Evolutionary conservation across 2,797 vertebrate genomes (phyloP).

Genomic region (Dendrocincla fuliginosa): DNA sequence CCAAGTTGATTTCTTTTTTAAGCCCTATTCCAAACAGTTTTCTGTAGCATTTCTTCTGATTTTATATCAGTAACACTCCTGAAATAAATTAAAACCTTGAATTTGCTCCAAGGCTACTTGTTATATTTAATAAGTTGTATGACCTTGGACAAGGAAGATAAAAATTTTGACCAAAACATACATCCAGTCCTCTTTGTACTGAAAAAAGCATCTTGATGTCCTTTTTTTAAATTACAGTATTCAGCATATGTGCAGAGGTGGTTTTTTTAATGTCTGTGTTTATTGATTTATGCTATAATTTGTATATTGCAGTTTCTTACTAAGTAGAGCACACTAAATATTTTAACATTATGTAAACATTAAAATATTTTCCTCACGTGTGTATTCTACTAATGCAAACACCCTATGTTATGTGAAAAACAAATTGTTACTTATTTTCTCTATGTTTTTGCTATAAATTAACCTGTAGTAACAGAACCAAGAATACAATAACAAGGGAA

Average conservation of each 20-base stretch:
- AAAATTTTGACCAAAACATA: neutral
- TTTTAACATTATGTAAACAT: neutral
- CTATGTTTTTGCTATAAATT: neutral
- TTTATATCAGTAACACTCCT: neutral
- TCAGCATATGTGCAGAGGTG: neutral
- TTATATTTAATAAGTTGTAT: neutral
- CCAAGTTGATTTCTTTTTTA: neutral
- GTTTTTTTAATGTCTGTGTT: neutral
- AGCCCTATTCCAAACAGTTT: neutral
- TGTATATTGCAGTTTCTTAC: neutral
- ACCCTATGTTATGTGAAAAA: neutral
- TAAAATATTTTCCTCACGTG: neutral
- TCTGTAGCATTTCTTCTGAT: neutral
- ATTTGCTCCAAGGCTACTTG: neutral
- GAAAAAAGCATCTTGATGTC: neutral
- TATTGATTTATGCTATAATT: neutral
- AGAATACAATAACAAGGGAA: neutral
- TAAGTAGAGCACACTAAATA: neutral
- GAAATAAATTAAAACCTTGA: constrained; percentile 36
- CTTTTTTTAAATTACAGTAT: neutral
- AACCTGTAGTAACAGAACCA: neutral
- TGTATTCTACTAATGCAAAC: neutral
- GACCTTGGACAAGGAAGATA: neutral
- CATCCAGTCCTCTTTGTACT: neutral
- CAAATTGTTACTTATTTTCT: neutral